Evolutionary conservation across 1,140 invertebrate genomes (phyloP), one percentile per base, ranked within the genome.

Genomic region (Trichonephila inaurata): DNA sequence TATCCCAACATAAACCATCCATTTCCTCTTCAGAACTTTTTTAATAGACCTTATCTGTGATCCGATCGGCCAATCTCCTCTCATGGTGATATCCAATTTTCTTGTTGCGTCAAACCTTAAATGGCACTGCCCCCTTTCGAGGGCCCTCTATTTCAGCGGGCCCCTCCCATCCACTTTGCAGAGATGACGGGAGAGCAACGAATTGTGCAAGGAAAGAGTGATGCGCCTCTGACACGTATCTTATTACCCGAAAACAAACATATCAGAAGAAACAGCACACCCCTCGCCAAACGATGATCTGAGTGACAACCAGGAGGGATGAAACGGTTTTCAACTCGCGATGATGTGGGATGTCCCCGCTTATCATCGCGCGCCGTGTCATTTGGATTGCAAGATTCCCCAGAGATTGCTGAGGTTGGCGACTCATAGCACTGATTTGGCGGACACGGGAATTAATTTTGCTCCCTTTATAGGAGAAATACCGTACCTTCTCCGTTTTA

Each of bases 361-460:
- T 61, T 90, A 81, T 90, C 89, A 90, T 90, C 89, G 60, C 66
- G 40, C 69, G 44, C 64, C 89, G 89, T 90, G 89, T 90, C 89
- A 90, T 90, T 90, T 90, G 81, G 89, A 90, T 90, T 89, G 64
- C 62, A 33, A 14, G 44, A 7, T 62, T 4, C 16, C 16, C 85
- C 18, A 16, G 51, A 2, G 85, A 64, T 87, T 33, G n/a, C 51
- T 14, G 40, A 19, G 21, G 51, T 83, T 83, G 82, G 82, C 82
- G 82, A 60, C 19, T 8, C 21, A 24, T 83, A 60, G 19, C 51
- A 83, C 82, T 60, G 51, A n/a, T 51, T 28, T 58, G 82, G 40
- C 82, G 40, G 51, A 51, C 7, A 51, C 7, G 0, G 10, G 7
- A 51, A 51, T 7, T 1, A 51, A 51, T 8, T 51, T 51, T 12